A percentile compares a stretch with the other conserved stretches of the same genome.
phyloP scores from a whole-genome alignment of 2,113 vertebrate species.

The Cyanistes caeruleus region DNA sequence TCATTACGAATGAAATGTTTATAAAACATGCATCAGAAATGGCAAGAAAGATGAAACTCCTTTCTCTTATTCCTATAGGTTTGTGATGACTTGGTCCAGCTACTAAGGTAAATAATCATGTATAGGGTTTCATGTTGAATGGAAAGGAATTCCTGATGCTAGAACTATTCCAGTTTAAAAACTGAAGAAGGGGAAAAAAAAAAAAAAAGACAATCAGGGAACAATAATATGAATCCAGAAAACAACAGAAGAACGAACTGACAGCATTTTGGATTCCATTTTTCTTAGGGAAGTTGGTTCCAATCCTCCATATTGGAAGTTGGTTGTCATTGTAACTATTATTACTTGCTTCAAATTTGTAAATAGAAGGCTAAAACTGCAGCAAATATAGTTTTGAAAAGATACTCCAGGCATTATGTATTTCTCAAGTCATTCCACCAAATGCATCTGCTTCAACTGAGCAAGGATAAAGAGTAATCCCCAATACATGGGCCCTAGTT shows the following conservation, averaged over 20 bases:
- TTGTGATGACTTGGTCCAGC: slow-evolving; percentile 74
- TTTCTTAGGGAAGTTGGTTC: not conserved
- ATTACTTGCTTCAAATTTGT: not conserved
- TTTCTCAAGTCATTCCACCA: not conserved
- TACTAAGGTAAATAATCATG: slow-evolving; percentile 77
- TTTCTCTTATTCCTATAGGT: slow-evolving; percentile 66
- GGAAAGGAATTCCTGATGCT: not conserved
- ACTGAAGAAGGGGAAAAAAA: not conserved
- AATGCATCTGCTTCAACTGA: not conserved
- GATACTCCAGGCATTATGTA: not conserved
- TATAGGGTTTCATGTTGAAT: not conserved
- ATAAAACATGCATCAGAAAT: not conserved
- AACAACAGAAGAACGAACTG: not conserved
- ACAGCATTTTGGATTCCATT: not conserved
- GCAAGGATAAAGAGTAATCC: not conserved
- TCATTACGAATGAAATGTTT: not conserved
- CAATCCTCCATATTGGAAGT: not conserved
- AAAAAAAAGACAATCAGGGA: not conserved
- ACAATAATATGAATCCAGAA: not conserved
- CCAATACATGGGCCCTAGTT: not conserved
- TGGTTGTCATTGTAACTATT: not conserved
- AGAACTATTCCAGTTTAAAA: not conserved
- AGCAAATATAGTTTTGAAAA: not conserved
- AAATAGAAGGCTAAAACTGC: not conserved
- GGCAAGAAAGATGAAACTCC: not conserved